phyloP scores from a whole-genome alignment of 1,140 invertebrate species.

The Araneus ventricosus region DNA sequence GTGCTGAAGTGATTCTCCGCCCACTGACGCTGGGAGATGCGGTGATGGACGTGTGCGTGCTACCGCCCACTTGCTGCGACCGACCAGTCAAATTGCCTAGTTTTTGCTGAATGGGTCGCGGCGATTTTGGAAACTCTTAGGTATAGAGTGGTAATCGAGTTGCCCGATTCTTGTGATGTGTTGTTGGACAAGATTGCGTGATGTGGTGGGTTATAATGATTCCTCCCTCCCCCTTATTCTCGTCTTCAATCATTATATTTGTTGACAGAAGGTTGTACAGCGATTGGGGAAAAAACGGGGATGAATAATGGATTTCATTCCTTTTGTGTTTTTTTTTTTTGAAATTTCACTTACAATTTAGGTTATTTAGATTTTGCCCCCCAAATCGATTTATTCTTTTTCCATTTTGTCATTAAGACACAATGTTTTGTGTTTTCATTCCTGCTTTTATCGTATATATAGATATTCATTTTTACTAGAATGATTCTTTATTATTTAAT shows the following conservation, averaged over 20 bases:
- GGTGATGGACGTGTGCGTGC: slow-evolving; percentile 30
- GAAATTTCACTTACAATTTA: background rate
- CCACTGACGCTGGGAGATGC: slow-evolving; percentile 12
- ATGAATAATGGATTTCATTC: background rate
- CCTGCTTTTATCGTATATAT: no score
- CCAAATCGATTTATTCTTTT: background rate
- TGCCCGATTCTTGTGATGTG: slow-evolving; percentile 47
- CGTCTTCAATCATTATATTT: slow-evolving; percentile 32
- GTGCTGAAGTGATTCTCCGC: slow-evolving; percentile 36
- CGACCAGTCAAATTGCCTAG: slow-evolving; percentile 24
- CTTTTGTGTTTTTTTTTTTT: background rate
- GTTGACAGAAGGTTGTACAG: background rate
- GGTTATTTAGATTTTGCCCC: background rate
- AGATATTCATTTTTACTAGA: no score
- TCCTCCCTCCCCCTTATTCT: background rate
- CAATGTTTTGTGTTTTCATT: no score
- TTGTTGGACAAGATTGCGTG: slow-evolving; percentile 63
- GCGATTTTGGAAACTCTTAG: slow-evolving; percentile 23
- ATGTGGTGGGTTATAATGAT: slow-evolving; percentile 46
- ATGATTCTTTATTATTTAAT: no score
- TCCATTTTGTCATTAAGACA: no score
- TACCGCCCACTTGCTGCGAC: background rate
- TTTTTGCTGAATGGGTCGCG: slow-evolving; percentile 40
- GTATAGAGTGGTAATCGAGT: slow-evolving; percentile 35
- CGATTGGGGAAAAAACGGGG: background rate